These are phyloP conservation scores for Pelecanoides urinatrix DNA, from an alignment of 2,113 vertebrate genomes.

Conservation along the genomic window DNA sequence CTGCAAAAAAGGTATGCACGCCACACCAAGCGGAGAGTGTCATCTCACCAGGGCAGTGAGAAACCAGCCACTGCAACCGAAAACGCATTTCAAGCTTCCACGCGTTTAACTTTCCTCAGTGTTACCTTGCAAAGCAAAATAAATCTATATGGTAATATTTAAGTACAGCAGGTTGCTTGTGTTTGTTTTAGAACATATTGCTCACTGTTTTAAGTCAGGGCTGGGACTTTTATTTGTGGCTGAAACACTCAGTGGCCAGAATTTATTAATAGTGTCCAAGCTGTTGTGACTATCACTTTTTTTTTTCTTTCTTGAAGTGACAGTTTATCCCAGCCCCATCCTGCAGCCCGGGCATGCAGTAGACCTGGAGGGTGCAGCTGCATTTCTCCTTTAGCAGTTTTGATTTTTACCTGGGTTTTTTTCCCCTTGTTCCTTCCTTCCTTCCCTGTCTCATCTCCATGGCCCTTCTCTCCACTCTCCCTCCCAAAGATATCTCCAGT, in stretches of 20 bases:
- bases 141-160: constrained; percentile 36
- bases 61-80: neutral
- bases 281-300: neutral
- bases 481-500: neutral
- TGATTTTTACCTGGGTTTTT: neutral
- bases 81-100: neutral
- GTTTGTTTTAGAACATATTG: neutral
- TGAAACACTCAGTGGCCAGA: neutral
- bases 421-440: neutral
- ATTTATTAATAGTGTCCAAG: neutral
- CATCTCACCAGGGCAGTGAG: neutral
- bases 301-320: neutral
- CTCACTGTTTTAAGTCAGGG: neutral
- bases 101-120: neutral
- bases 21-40: neutral
- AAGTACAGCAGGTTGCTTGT: constrained; percentile 1
- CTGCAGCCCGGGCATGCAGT: neutral
- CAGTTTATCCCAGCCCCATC: neutral
- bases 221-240: neutral
- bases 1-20: neutral
- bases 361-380: neutral
- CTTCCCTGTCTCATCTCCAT: neutral
- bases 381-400: neutral
- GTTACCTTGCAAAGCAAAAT: constrained; percentile 31
- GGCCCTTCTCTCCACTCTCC: neutral